A percentile compares a stretch with the other conserved stretches of the same genome.
phyloP scores from a whole-genome alignment of 2,113 vertebrate species.

The Chaetops frenatus region DNA sequence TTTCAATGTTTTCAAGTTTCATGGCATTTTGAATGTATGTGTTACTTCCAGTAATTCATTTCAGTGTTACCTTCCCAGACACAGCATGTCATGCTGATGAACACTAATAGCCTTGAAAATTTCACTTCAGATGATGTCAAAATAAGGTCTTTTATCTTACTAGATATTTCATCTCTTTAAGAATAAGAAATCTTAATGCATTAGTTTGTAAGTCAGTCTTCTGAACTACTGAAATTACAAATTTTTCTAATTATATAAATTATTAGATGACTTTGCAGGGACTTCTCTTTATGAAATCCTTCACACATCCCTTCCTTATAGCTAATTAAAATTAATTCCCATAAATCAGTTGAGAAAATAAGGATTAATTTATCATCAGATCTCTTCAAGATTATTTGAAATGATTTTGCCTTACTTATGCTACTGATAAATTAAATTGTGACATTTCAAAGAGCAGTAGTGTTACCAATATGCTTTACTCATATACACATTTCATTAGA shows the following conservation, averaged over 20 bases:
- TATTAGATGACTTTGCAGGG: neutral
- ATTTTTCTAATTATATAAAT: neutral
- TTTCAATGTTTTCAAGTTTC: constrained; percentile 21
- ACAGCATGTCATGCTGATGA: constrained; percentile 28
- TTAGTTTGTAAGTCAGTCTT: neutral
- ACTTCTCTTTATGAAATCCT: neutral
- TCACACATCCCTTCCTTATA: constrained; percentile 36
- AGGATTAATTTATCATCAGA: neutral
- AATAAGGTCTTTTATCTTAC: neutral
- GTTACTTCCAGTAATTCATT: constrained; percentile 38
- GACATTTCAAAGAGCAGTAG: neutral
- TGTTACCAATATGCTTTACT: neutral
- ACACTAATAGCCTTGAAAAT: constrained; percentile 53
- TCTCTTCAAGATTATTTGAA: neutral
- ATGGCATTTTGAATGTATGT: constrained; percentile 45
- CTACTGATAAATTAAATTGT: neutral
- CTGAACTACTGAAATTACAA: neutral
- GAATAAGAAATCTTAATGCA: neutral
- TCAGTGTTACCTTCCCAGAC: constrained; percentile 5
- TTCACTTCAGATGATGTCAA: neutral
- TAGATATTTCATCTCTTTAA: neutral
- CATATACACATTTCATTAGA: neutral
- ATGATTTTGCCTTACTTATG: neutral
- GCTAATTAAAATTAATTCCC: neutral
- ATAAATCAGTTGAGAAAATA: neutral